phyloP scores from a whole-genome alignment of 2,113 vertebrate genomes.

The Prolemur simus region DNA sequence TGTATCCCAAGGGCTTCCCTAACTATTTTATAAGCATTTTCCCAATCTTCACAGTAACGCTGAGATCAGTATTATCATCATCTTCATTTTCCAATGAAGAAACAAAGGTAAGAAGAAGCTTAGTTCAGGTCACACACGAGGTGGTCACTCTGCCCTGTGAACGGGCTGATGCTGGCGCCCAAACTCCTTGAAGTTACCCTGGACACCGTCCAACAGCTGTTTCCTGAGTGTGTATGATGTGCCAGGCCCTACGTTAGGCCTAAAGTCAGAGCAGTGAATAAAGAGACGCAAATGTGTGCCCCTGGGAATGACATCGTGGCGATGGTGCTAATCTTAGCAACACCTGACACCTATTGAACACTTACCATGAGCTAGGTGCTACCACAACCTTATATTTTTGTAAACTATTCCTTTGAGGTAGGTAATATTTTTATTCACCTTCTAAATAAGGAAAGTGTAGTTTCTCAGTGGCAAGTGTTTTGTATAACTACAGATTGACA shows the following conservation, averaged over 20 bases:
- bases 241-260: too few species aligned
- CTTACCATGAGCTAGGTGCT: background rate
- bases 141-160: background rate
- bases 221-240: too few species aligned
- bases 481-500: background rate
- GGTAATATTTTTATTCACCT: background rate
- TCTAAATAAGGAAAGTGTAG: background rate
- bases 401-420: background rate
- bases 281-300: background rate
- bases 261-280: background rate
- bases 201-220: rapidly evolving
- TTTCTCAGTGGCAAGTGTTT: background rate
- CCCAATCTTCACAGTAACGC: background rate
- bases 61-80: background rate
- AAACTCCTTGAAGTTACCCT: rapidly evolving
- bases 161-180: too few species aligned
- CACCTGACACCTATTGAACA: background rate
- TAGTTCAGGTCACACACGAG: rapidly evolving
- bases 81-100: background rate
- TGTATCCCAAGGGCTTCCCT: background rate
- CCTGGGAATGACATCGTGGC: background rate
- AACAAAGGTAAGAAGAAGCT: background rate
- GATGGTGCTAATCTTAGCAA: background rate
- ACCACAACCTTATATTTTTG: background rate
- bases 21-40: background rate